phyloP scores from a whole-genome alignment of 2,797 vertebrate species.

The Vultur gryphus region DNA sequence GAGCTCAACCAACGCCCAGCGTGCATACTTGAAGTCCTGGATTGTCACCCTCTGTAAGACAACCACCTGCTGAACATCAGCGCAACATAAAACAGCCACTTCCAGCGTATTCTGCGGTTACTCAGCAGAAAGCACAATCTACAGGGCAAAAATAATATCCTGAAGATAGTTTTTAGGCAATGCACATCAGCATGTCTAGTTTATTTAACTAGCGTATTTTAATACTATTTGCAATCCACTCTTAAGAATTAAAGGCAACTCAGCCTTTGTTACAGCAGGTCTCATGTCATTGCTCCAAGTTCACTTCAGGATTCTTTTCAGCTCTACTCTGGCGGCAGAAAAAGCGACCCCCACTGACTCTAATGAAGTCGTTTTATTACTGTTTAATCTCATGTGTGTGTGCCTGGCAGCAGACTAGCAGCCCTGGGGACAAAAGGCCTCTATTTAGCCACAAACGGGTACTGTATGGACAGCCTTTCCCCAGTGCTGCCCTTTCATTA shows the following conservation, averaged over 20 bases:
- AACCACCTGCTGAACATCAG: rapidly evolving
- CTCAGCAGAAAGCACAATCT: background rate
- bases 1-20: background rate
- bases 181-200: background rate
- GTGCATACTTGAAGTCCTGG: background rate
- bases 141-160: background rate
- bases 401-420: background rate
- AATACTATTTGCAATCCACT: background rate
- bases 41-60: background rate
- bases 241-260: background rate
- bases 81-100: background rate
- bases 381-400: background rate
- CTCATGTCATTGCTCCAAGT: rapidly evolving
- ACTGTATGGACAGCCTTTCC: background rate
- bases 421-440: background rate
- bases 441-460: background rate
- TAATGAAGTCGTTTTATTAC: background rate
- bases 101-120: background rate
- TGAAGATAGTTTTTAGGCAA: background rate
- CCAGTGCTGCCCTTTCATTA: background rate
- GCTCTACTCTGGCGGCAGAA: background rate
- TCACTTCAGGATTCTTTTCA: background rate
- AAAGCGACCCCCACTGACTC: background rate
- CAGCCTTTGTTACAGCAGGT: background rate
- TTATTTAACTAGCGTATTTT: background rate